Conservation (phyloP, 2,113 vertebrate species). For the Bos javanicus region DNA sequence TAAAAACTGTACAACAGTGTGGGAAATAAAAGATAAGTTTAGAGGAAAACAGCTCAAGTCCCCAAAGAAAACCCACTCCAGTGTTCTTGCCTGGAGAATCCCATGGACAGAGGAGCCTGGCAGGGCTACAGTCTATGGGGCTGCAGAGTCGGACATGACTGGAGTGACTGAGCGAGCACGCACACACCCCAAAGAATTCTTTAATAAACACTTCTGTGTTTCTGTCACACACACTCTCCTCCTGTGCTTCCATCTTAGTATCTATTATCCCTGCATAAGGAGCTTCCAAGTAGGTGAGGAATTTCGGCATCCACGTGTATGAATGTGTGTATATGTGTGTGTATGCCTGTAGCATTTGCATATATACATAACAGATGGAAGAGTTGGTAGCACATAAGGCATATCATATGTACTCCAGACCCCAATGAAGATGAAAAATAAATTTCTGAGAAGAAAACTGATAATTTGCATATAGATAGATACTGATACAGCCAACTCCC, state of each 20-base stretch:
- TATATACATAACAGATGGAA: background rate
- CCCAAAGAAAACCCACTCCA: background rate
- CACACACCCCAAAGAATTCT: background rate
- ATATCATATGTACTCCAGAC: background rate
- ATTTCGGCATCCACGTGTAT: background rate
- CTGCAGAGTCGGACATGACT: background rate
- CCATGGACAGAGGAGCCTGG: background rate
- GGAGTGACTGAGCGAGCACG: background rate
- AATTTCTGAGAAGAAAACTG: background rate
- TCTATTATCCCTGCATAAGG: background rate
- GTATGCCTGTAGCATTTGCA: background rate
- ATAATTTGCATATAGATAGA: background rate
- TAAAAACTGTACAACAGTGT: background rate
- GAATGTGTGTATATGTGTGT: background rate
- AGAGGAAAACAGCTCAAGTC: slow-evolving; percentile 26
- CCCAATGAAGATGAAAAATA: background rate
- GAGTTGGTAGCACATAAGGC: background rate
- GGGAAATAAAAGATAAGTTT: slow-evolving; percentile 43
- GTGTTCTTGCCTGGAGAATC: background rate
- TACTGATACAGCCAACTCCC: background rate
- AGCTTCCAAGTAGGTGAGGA: background rate
- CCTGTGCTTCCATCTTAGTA: background rate
- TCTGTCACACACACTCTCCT: background rate
- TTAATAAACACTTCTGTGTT: background rate
- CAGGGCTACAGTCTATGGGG: background rate